phyloP scores from a whole-genome alignment of 2,888 invertebrate species.

The Panorpa germanica region DNA sequence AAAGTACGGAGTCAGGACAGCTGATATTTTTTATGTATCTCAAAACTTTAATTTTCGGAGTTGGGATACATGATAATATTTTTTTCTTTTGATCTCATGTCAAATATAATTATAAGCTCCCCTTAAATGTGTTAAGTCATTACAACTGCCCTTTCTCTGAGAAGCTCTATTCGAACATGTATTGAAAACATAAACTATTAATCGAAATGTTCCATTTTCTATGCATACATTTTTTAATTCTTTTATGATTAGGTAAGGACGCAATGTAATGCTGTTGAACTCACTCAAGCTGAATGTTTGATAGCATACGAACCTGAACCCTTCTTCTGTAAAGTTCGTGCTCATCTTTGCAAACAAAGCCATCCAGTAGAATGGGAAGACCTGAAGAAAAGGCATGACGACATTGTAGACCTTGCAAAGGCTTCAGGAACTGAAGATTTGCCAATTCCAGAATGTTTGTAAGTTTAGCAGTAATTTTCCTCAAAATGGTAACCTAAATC shows the following conservation, averaged over 20 bases:
- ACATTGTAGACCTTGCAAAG: slow-evolving; percentile 19
- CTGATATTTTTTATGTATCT: no score
- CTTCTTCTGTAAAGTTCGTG: slow-evolving; percentile 25
- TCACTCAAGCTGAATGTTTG: slow-evolving; percentile 18
- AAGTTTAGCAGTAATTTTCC: slow-evolving; percentile 15
- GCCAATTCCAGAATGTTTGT: slow-evolving; percentile 27
- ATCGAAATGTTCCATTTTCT: background rate
- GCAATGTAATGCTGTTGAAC: slow-evolving; percentile 22
- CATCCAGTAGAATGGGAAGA: slow-evolving; percentile 24
- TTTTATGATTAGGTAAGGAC: slow-evolving; percentile 22
- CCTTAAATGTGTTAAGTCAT: no score
- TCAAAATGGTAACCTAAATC: background rate
- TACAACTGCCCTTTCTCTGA: no score
- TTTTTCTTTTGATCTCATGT: no score
- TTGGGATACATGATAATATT: no score
- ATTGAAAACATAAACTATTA: background rate
- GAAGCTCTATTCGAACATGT: background rate
- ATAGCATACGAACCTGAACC: slow-evolving; percentile 26
- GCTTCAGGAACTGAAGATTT: slow-evolving; percentile 19
- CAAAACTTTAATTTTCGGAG: no score
- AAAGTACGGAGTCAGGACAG: no score
- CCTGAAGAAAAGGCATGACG: slow-evolving; percentile 24
- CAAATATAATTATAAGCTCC: no score
- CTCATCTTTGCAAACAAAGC: slow-evolving; percentile 26
- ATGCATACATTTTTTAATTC: background rate